Base-by-base conservation (phyloP, 2,888 invertebrate genomes). In the Agonopterix heracliana region DNA sequence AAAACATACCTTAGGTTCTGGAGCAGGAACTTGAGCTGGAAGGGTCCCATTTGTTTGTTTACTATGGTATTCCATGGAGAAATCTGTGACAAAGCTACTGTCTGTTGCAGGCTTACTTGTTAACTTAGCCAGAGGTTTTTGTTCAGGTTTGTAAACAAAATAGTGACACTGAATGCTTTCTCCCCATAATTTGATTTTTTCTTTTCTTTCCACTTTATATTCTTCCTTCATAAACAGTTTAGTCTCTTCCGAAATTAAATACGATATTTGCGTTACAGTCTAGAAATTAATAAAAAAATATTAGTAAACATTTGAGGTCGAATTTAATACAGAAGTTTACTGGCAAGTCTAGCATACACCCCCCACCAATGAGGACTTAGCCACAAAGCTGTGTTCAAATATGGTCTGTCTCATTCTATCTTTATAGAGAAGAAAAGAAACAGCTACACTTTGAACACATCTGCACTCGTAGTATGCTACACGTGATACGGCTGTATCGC, bases 221-320 rank as follows among this genome's bases (percentile, higher is more conserved):
- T 87, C 83, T 44, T 74, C 64, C 57, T 75, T 82, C 52, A 91
- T 71, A 54, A 74, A 79, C 1, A 81, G 77, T 53, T 89, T 81
- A 46, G 89, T 82, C 7, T 88, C 79, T 13, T 91, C 90, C 50
- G 81, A 74, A 48, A 91, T 56, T 9, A 81, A 66, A 41, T 68
- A 72, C 0, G 85, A 83, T 53, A 92, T 81, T 49, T 83, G 74
- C 52, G 70, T 68, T 2, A 92, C 89, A 51, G 87, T 73, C 89
- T 90, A 61, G 38, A 38, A 38, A 38, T 9, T 10, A 38, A 38
- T 38, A 9, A 3, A 38, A 1, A 1, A 38, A 38, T n/a, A 38
- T 9, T n/a, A 38, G 9, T 38, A n/a, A 26, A 26, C 5, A 5
- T 26, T 26, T 26, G 26, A 26, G 26, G 26, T 26, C 26, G 5